A percentile compares a stretch with the other conserved stretches of the same genome.
Evolutionary conservation across 2,797 vertebrate genomes (phyloP).

Genomic region (Pyrocephalus nanus): DNA sequence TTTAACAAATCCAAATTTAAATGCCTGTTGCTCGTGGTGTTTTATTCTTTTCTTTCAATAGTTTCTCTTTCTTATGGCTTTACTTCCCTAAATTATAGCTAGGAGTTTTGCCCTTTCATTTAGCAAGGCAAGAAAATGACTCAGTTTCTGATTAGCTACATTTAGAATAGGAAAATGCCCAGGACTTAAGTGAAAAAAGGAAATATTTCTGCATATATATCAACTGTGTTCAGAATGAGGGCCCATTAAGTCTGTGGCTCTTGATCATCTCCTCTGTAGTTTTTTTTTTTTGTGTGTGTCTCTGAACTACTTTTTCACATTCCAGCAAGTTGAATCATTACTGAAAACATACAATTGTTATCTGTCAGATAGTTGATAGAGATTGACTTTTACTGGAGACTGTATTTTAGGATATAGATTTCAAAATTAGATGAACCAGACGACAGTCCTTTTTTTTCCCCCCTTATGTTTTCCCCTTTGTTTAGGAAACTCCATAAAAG

Average conservation of each 20-base stretch:
- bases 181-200: not conserved
- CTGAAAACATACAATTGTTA: not conserved
- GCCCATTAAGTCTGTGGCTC: not conserved
- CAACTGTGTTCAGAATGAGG: not conserved
- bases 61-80: not conserved
- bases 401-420: not conserved
- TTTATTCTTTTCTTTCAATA: not conserved
- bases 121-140: not conserved
- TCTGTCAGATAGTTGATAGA: not conserved
- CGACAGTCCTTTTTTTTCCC: not conserved
- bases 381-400: not conserved
- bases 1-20: not conserved
- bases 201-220: not conserved
- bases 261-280: not conserved
- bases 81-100: not conserved
- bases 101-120: not conserved
- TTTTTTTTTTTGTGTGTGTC: not conserved
- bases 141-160: not conserved
- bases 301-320: not conserved
- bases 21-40: not conserved
- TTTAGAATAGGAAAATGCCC: not conserved
- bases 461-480: not conserved
- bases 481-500: constrained; percentile 86
- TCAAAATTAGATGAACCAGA: not conserved
- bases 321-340: not conserved